A percentile compares a stretch with the other conserved stretches of the same genome.
Evolutionary conservation across 2,113 vertebrate species (phyloP).

Genomic region (Vulpes lagopus): DNA sequence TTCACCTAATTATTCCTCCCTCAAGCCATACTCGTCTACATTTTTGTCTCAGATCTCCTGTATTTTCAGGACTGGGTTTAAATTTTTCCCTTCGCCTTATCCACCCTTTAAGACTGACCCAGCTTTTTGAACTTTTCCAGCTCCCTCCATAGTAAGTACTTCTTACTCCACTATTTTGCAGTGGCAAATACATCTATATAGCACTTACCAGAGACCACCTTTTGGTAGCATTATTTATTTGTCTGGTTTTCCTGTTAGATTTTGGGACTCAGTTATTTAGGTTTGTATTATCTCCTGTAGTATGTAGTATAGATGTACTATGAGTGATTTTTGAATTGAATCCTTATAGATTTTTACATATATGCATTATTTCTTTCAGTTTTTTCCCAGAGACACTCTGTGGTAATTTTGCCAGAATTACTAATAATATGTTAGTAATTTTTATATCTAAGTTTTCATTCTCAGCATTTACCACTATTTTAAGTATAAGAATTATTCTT

Average conservation of each 20-base stretch:
- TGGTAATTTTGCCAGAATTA: conserved; percentile 66
- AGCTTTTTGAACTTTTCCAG: neutral
- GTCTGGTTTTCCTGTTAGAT: conserved; percentile 30
- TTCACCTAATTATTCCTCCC: neutral
- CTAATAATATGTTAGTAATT: neutral
- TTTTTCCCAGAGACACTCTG: neutral
- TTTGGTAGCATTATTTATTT: conserved; percentile 49
- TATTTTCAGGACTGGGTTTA: neutral
- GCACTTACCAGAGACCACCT: neutral
- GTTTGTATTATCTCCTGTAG: neutral
- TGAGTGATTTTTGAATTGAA: conserved; percentile 27
- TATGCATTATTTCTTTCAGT: conserved; percentile 8
- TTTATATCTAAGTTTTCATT: conserved; percentile 67
- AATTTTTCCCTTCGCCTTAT: conserved; percentile 3
- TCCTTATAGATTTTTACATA: conserved; percentile 19
- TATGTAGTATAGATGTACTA: neutral
- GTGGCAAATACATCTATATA: neutral
- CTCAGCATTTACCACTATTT: conserved; percentile 34
- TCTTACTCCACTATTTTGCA: conserved; percentile 30
- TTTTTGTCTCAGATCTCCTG: neutral
- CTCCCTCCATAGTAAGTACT: neutral
- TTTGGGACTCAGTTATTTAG: conserved; percentile 45
- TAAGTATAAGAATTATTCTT: conserved; percentile 50
- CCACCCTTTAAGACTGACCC: neutral
- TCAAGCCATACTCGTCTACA: neutral